Conservation (phyloP, 2,797 vertebrate species). For the Acrocephalus scirpaceus region DNA sequence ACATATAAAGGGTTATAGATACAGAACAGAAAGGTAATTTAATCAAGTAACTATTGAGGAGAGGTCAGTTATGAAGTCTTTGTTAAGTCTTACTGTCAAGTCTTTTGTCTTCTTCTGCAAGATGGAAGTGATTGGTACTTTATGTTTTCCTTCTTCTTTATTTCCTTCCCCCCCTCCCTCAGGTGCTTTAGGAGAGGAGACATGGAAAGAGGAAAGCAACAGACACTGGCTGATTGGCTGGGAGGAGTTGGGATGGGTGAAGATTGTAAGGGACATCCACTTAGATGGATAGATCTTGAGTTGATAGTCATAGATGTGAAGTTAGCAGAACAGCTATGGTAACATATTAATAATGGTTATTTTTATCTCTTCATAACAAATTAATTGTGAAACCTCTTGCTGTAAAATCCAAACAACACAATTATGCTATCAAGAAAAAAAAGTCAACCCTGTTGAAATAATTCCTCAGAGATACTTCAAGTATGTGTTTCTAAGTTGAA, state of each 20-base stretch:
- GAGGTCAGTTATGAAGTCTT: background rate
- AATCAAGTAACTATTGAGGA: background rate
- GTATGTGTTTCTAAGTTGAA: background rate
- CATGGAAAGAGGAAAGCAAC: background rate
- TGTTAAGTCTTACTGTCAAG: background rate
- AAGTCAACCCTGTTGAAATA: background rate
- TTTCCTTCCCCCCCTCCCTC: rapidly evolving
- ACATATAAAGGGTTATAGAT: background rate
- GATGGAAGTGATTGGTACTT: background rate
- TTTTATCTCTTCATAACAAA: background rate
- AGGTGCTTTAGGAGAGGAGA: background rate
- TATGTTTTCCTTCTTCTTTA: too few species aligned
- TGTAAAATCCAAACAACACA: background rate
- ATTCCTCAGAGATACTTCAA: background rate
- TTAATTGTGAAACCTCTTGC: background rate
- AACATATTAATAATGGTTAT: background rate
- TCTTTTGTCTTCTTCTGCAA: background rate
- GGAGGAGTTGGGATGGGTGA: rapidly evolving
- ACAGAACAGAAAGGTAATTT: background rate
- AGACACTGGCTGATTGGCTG: rapidly evolving
- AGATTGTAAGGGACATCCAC: rapidly evolving
- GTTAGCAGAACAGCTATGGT: background rate
- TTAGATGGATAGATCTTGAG: background rate
- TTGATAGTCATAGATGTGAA: background rate
- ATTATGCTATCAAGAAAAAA: background rate